A percentile compares a stretch with the other conserved stretches of the same genome.
Conservation (phyloP, 2,113 vertebrate species). For the Poeciliopsis turrubarensis region DNA sequence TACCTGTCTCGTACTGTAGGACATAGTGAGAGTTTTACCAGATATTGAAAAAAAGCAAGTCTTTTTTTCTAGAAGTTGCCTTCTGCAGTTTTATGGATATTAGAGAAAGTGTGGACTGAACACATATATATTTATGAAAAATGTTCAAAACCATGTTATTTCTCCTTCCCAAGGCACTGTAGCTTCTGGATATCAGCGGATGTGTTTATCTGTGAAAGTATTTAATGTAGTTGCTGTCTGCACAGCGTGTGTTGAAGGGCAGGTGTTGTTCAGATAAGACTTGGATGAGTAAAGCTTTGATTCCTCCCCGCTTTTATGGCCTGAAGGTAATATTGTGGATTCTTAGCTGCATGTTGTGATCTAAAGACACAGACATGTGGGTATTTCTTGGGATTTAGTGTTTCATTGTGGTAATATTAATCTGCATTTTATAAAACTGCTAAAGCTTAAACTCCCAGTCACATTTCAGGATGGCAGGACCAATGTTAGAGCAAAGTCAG, state of each 20-base stretch:
- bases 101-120: background rate
- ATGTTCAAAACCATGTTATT: background rate
- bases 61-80: too few species aligned
- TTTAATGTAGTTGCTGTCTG: background rate
- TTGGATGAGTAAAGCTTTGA: background rate
- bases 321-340: constrained; percentile 13
- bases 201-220: background rate
- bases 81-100: background rate
- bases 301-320: constrained; percentile 2
- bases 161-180: background rate
- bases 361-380: constrained; percentile 4
- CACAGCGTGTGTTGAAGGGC: background rate
- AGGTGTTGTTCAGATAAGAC: background rate
- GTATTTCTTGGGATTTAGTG: constrained; percentile 9
- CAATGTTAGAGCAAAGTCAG: constrained; percentile 40
- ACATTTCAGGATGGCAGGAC: constrained; percentile 12
- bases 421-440: constrained; percentile 21
- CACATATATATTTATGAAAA: background rate
- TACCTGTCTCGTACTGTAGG: too few species aligned
- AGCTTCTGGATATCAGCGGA: background rate
- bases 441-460: constrained; percentile 15
- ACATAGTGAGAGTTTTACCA: too few species aligned
- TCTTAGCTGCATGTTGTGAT: constrained; percentile 10
- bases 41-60: too few species aligned
- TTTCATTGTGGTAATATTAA: constrained; percentile 1